A percentile compares a stretch with the other conserved stretches of the same genome.
Evolutionary conservation across 2,113 vertebrate genomes (phyloP).

Genomic region (Lepisosteus osseus): DNA sequence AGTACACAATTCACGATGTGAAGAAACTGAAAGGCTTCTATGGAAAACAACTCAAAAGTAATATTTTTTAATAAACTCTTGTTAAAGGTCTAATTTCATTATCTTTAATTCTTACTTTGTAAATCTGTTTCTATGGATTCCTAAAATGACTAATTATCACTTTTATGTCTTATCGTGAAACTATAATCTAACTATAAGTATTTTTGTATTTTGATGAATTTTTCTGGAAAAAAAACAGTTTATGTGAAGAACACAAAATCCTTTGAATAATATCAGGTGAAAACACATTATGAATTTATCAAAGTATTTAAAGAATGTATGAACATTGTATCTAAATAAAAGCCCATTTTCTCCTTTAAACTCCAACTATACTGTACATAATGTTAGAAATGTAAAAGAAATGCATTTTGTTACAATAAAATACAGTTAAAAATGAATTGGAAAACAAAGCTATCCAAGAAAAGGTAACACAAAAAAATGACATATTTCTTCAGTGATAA

Average conservation of each 20-base stretch:
- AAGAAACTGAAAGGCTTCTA: conserved; percentile 8
- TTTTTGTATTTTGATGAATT: no score
- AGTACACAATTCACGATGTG: conserved; percentile 17
- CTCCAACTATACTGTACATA: conserved; percentile 2
- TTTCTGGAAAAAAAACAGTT: no score
- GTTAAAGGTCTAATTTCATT: no score
- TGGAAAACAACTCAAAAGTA: not conserved
- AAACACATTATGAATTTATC: not conserved
- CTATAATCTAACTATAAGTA: no score
- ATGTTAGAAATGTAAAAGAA: conserved; percentile 6
- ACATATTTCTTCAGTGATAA: conserved; percentile 10
- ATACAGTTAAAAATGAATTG: conserved; percentile 6
- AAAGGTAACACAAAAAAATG: not conserved
- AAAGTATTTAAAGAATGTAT: no score
- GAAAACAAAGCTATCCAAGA: not conserved
- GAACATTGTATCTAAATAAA: no score
- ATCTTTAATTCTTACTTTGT: no score
- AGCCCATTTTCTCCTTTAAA: not conserved
- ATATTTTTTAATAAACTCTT: no score
- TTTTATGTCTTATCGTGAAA: no score
- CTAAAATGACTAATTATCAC: no score
- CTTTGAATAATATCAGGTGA: not conserved
- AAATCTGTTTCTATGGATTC: no score
- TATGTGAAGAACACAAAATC: no score
- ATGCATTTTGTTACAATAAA: not conserved